phyloP scores from a whole-genome alignment of 2,888 invertebrate genomes.

The Deilephila elpenor region DNA sequence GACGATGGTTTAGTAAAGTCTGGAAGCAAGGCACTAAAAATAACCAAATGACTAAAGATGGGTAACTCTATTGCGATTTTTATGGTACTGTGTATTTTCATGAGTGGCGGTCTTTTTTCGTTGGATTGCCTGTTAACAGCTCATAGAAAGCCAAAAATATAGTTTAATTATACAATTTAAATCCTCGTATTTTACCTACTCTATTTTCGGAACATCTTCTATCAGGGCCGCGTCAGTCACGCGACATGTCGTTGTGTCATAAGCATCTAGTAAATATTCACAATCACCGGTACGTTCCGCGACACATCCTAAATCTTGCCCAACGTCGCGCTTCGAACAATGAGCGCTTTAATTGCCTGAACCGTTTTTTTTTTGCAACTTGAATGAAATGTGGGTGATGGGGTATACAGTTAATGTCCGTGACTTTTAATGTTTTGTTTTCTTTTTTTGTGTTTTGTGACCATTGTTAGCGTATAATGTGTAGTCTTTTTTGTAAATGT shows the following conservation, averaged over 20 bases:
- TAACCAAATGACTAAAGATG: too few species aligned
- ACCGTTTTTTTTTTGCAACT: conserved; percentile 25
- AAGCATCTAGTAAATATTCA: not conserved
- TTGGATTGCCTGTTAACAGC: too few species aligned
- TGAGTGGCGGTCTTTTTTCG: too few species aligned
- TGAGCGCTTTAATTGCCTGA: conserved; percentile 18
- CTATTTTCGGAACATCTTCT: not conserved
- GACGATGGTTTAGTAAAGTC: too few species aligned
- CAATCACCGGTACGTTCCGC: conserved; percentile 37
- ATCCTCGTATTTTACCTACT: not conserved
- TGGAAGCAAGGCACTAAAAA: too few species aligned
- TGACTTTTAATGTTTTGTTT: not conserved
- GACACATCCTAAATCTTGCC: conserved; percentile 59
- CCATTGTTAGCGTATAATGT: not conserved
- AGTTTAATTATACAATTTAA: too few species aligned
- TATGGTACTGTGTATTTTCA: too few species aligned
- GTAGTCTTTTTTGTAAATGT: not conserved
- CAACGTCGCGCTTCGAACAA: conserved; percentile 25
- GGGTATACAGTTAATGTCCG: conserved; percentile 16
- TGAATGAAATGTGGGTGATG: conserved; percentile 19
- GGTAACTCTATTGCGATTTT: too few species aligned
- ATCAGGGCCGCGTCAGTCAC: not conserved
- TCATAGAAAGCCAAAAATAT: too few species aligned
- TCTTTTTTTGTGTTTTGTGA: not conserved
- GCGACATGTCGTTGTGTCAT: too few species aligned